phyloP scores from a whole-genome alignment of 1,140 invertebrate species.

The Helicoverpa zea region DNA sequence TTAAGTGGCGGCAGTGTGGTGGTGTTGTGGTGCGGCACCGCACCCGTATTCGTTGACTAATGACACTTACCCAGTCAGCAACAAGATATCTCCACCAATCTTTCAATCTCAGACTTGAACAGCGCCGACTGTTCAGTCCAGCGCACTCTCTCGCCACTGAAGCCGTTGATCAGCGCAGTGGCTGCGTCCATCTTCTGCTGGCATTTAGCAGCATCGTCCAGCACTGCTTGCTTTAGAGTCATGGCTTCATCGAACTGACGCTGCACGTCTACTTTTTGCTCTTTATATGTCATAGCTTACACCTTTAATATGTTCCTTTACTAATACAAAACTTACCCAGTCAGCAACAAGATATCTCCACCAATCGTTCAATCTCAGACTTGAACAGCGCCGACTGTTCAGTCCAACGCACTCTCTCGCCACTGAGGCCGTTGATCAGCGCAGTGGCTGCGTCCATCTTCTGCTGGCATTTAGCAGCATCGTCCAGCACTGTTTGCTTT shows the following conservation, averaged over 20 bases:
- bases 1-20: no score
- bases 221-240: constrained; percentile 89
- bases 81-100: constrained; percentile 95
- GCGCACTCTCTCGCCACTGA: constrained; percentile 94
- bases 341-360: constrained; percentile 95
- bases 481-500: constrained; percentile 91
- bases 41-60: no score
- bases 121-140: constrained; percentile 96
- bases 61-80: constrained; percentile 94
- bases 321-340: constrained; percentile 87
- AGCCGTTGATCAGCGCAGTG: constrained; percentile 94
- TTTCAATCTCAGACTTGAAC: constrained; percentile 94
- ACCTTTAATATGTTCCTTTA: no score
- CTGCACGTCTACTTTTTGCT: constrained; percentile 86
- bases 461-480: constrained; percentile 93
- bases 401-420: constrained; percentile 96
- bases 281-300: no score
- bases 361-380: constrained; percentile 93
- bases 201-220: constrained; percentile 93
- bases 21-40: no score
- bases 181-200: constrained; percentile 96
- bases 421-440: constrained; percentile 94
- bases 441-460: constrained; percentile 96
- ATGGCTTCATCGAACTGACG: constrained; percentile 92
- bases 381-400: constrained; percentile 94